Conservation (phyloP, 2,888 invertebrate species). For the Diarsia dahlii region DNA sequence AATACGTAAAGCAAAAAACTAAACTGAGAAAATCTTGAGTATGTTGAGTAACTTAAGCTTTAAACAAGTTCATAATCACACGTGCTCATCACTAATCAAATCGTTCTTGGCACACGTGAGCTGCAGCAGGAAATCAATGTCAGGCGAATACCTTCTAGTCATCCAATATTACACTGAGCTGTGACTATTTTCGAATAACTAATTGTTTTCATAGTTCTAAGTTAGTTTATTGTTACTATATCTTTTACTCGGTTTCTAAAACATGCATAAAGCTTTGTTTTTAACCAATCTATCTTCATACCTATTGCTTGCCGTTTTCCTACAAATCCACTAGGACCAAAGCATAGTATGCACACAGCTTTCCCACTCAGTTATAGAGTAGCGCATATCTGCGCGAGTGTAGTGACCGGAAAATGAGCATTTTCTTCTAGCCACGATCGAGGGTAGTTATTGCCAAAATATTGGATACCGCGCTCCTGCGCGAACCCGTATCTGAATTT, state of each 20-base stretch:
- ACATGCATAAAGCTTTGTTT: not conserved
- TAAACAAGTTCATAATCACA: too few relatives aligned
- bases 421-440: constrained; percentile 66
- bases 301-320: not conserved
- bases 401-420: constrained; percentile 82
- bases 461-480: constrained; percentile 58
- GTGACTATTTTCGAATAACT: not conserved
- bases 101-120: not conserved
- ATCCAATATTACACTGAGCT: too few relatives aligned
- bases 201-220: not conserved
- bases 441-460: constrained; percentile 66
- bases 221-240: not conserved
- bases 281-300: too few relatives aligned
- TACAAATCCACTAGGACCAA: not conserved
- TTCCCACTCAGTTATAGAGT: constrained; percentile 61
- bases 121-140: not conserved
- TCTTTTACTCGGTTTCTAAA: not conserved
- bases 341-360: constrained; percentile 43
- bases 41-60: too few relatives aligned
- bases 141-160: too few relatives aligned
- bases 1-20: too few relatives aligned
- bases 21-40: too few relatives aligned
- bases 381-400: constrained; percentile 79
- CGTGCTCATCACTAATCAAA: too few relatives aligned
- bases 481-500: constrained; percentile 52